These are phyloP conservation scores for Cyanoderma ruficeps DNA, from an alignment of 2,113 vertebrate species.

Conservation along the genomic window DNA sequence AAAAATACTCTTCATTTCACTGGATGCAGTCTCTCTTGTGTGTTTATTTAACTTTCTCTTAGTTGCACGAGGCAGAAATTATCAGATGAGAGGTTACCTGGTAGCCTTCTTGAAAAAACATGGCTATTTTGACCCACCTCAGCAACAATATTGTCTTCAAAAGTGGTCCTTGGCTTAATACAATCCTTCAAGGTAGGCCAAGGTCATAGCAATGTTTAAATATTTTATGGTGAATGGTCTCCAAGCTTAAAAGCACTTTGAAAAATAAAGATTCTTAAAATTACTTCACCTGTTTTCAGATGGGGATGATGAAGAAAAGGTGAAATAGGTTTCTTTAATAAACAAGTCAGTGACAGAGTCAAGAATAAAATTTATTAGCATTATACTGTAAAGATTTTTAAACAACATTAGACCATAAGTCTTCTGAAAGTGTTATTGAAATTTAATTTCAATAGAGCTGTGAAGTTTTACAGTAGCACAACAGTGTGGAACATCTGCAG, in stretches of 20 bases:
- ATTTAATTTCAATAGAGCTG: neutral
- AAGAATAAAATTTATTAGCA: neutral
- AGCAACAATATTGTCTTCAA: neutral
- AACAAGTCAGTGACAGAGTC: neutral
- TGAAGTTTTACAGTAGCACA: neutral
- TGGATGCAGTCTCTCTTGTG: neutral
- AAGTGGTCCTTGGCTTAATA: neutral
- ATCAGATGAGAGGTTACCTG: neutral
- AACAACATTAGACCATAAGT: neutral
- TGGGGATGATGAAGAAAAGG: neutral
- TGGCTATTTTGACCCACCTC: neutral
- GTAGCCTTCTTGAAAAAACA: neutral
- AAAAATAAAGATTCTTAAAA: neutral
- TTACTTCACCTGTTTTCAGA: neutral
- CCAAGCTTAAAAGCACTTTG: neutral
- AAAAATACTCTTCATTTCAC: neutral
- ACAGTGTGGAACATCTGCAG: neutral
- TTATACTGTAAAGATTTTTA: neutral
- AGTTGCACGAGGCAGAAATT: neutral
- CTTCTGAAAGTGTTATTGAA: neutral
- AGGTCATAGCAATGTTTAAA: neutral
- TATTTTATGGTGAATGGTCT: neutral
- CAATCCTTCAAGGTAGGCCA: neutral
- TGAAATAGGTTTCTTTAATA: neutral
- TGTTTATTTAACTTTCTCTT: slow-evolving; percentile 8